phyloP scores from a whole-genome alignment of 2,113 vertebrate species.

The Pithys albifrons region DNA sequence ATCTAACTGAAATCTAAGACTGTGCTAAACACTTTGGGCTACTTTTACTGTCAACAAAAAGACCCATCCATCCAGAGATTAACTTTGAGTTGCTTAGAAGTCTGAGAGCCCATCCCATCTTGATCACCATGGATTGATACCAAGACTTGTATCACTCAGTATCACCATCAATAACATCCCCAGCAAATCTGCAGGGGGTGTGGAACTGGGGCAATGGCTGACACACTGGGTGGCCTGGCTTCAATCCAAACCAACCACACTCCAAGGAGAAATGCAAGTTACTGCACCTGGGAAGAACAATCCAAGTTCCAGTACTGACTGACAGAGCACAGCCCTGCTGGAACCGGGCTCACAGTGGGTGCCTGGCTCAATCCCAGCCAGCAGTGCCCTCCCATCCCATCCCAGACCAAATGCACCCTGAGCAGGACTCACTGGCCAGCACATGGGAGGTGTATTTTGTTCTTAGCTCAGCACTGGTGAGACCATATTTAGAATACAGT shows the following conservation, averaged over 20 bases:
- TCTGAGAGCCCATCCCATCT: not conserved
- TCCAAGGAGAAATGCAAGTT: not conserved
- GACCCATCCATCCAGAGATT: not conserved
- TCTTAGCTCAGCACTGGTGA: not conserved
- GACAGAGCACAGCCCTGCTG: not conserved
- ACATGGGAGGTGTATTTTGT: not conserved
- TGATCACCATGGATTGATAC: not conserved
- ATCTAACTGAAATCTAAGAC: not conserved
- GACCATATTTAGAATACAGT: not conserved
- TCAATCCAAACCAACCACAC: not conserved
- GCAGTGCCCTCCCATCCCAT: not conserved
- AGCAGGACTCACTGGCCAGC: not conserved
- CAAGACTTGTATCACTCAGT: not conserved
- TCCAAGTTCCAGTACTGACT: not conserved
- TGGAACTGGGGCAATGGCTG: not conserved
- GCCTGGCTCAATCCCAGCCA: not conserved
- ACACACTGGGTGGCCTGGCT: not conserved
- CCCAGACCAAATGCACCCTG: not conserved
- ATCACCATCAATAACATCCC: not conserved
- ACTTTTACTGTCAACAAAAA: not conserved
- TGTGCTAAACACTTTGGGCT: not conserved
- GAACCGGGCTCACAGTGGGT: not conserved
- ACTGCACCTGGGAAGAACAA: not conserved
- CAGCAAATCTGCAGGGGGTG: not conserved
- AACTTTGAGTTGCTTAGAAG: not conserved